These are phyloP conservation scores for Diplazon laetatorius DNA, from an alignment of 2,888 invertebrate species.

Conservation along the genomic window DNA sequence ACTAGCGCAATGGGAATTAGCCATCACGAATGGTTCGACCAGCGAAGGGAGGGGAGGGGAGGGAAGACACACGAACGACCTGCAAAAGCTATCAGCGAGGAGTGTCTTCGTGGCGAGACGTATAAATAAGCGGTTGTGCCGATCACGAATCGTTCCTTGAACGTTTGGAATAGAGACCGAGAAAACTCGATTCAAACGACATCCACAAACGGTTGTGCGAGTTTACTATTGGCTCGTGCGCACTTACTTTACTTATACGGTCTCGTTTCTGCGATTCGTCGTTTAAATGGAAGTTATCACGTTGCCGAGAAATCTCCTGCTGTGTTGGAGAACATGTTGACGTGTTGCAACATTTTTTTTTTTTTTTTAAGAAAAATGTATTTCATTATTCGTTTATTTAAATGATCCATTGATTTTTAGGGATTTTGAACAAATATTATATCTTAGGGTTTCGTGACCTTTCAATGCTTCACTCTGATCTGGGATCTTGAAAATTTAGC, in stretches of 20 bases:
- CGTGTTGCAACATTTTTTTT: slow-evolving; percentile 30
- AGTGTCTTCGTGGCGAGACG: slow-evolving; percentile 4
- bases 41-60: too few species aligned
- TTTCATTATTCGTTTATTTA: slow-evolving; percentile 42
- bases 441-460: too few species aligned
- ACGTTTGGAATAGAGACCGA: slow-evolving; percentile 14
- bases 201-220: slow-evolving; percentile 51
- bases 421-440: too few species aligned
- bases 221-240: slow-evolving; percentile 36
- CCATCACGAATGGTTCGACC: slow-evolving; percentile 49
- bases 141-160: slow-evolving; percentile 43
- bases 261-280: slow-evolving; percentile 33
- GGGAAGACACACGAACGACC: slow-evolving; percentile 16
- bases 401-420: too few species aligned
- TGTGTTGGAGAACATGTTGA: background rate
- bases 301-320: slow-evolving; percentile 22
- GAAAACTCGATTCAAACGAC: slow-evolving; percentile 33
- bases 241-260: slow-evolving; percentile 28
- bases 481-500: too few species aligned
- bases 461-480: too few species aligned
- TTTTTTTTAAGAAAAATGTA: slow-evolving; percentile 15
- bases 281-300: slow-evolving; percentile 38
- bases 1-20: slow-evolving; percentile 37
- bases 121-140: slow-evolving; percentile 57
- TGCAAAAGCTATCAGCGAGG: slow-evolving; percentile 17